phyloP scores from a whole-genome alignment of 1,140 invertebrate genomes.

The Lanistes nyassanus region DNA sequence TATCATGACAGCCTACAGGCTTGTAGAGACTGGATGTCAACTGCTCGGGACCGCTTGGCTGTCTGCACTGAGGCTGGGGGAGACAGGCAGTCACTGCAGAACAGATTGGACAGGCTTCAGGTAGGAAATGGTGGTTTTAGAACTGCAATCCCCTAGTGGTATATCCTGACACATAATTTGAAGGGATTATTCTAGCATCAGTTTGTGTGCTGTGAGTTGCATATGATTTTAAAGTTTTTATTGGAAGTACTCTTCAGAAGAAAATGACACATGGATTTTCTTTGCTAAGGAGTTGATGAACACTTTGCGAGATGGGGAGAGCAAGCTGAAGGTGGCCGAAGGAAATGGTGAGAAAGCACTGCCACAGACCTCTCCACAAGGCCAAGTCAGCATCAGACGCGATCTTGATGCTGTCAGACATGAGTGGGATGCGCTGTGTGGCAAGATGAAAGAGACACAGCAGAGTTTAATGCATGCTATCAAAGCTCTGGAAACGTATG shows the following conservation, averaged over 20 bases:
- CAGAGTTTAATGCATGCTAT: conserved; percentile 75
- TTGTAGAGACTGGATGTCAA: conserved; percentile 71
- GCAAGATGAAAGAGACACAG: conserved; percentile 69
- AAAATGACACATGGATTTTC: background rate
- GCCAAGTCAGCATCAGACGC: conserved; percentile 79
- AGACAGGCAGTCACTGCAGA: conserved; percentile 90
- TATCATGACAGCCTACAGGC: conserved; percentile 57
- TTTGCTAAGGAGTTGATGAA: conserved; percentile 48
- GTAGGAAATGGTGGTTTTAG: conserved; percentile 34
- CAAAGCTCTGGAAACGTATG: conserved; percentile 82
- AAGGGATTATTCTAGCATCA: background rate
- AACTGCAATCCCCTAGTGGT: background rate
- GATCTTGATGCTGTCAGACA: conserved; percentile 78
- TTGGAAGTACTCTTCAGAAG: background rate
- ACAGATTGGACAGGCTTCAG: conserved; percentile 84
- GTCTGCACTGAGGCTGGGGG: conserved; percentile 90
- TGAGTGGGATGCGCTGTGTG: conserved; percentile 81
- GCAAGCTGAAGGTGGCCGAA: conserved; percentile 52
- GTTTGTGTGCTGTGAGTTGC: background rate
- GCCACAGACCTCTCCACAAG: conserved; percentile 79
- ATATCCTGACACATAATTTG: background rate
- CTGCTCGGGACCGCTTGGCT: conserved; percentile 85
- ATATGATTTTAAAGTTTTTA: too few species aligned
- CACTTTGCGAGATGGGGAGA: conserved; percentile 54
- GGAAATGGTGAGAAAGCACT: conserved; percentile 53